Percentiles rank a stretch among this genome's conserved stretches.
Conservation (phyloP, 1,140 invertebrate genomes). For the Argopecten irradians region DNA sequence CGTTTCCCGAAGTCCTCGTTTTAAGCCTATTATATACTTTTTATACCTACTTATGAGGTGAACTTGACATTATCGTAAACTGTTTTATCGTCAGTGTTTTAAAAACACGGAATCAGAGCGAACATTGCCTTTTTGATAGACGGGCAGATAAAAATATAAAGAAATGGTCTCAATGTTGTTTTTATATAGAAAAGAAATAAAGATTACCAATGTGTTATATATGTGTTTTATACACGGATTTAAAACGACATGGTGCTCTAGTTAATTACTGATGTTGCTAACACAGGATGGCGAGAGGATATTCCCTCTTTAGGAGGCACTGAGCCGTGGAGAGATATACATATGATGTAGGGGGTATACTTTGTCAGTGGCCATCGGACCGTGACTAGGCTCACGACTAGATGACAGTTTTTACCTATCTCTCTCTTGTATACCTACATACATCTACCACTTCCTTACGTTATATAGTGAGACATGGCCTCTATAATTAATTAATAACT, state of each 20-base stretch:
- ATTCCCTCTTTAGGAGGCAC: neutral
- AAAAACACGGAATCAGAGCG: neutral
- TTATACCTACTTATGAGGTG: neutral
- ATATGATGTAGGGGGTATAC: neutral
- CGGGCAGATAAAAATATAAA: neutral
- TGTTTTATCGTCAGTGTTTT: neutral
- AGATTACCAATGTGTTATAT: no score
- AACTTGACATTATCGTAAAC: neutral
- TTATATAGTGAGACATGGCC: neutral
- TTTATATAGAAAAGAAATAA: no score
- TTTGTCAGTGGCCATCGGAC: neutral
- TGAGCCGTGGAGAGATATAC: neutral
- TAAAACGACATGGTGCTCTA: neutral
- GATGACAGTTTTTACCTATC: neutral
- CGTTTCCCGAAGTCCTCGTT: no score
- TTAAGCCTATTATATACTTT: neutral
- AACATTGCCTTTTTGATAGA: neutral
- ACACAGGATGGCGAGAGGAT: neutral
- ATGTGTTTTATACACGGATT: neutral
- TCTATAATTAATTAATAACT: neutral
- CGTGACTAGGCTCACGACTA: neutral
- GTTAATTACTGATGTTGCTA: neutral
- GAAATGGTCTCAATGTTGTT: neutral
- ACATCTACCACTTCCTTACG: neutral
- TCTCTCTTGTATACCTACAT: neutral